Conservation (phyloP, 2,888 invertebrate genomes). For the Dioctria rufipes region DNA sequence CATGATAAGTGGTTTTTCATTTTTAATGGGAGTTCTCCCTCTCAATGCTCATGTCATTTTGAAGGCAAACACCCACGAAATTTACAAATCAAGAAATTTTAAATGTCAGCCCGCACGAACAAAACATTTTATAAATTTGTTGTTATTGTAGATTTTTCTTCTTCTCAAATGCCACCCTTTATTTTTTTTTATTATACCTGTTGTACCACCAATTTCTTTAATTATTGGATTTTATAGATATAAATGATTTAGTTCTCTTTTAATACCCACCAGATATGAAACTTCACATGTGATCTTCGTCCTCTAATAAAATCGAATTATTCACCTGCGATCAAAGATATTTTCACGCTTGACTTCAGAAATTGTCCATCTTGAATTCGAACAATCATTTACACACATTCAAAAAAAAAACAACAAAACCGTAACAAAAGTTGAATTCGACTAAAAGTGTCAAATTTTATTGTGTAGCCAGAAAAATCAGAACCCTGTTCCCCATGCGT, state of each 20-base stretch:
- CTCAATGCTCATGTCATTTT: too few relatives aligned
- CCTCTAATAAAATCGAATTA: constrained; percentile 23
- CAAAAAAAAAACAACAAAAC: neutral
- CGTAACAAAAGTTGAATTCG: constrained; percentile 26
- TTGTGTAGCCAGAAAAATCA: constrained; percentile 43
- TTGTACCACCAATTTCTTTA: constrained; percentile 20
- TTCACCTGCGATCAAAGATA: constrained; percentile 42
- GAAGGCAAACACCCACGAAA: too few relatives aligned
- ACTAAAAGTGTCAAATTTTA: constrained; percentile 52
- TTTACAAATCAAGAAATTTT: neutral
- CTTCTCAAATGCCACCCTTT: constrained; percentile 27
- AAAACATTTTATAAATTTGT: neutral
- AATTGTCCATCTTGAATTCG: constrained; percentile 13
- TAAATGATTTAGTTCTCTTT: constrained; percentile 35
- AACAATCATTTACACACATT: neutral
- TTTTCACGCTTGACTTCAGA: constrained; percentile 38
- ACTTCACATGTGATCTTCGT: neutral
- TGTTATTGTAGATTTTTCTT: neutral
- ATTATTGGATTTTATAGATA: constrained; percentile 26
- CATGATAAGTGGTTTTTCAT: neutral
- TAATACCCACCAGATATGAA: neutral
- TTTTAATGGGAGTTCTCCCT: too few relatives aligned
- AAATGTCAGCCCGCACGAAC: neutral
- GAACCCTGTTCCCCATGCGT: constrained; percentile 34
- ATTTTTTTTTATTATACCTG: neutral